A percentile compares a stretch with the other conserved stretches of the same genome.
These are phyloP conservation scores for Mythimna lalbum DNA, from an alignment of 2,888 invertebrate species.

Conservation along the genomic window DNA sequence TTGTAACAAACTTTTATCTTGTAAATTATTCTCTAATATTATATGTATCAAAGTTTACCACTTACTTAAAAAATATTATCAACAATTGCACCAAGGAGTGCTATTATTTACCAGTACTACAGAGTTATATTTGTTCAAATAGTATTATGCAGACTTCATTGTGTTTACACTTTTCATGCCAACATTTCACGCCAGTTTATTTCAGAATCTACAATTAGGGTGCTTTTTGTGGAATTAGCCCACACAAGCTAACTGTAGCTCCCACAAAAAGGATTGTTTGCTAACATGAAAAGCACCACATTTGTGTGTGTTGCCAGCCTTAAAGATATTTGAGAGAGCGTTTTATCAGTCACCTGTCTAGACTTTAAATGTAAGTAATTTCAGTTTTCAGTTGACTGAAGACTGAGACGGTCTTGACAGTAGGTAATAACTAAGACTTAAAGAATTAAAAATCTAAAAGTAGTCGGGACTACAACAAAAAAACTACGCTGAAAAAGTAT, in stretches of 20 bases:
- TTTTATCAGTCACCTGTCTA: conserved; percentile 18
- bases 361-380: conserved; percentile 9
- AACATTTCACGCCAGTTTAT: conserved; percentile 12
- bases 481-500: too few species aligned
- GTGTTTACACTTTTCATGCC: conserved; percentile 13
- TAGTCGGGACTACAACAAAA: too few species aligned
- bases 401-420: background rate
- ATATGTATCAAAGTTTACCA: background rate
- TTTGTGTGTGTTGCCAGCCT: background rate
- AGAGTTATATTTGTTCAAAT: background rate
- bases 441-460: too few species aligned
- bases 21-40: conserved; percentile 1
- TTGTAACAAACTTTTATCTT: conserved; percentile 17
- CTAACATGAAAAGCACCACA: conserved; percentile 8
- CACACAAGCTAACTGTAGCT: conserved; percentile 6
- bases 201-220: conserved; percentile 23
- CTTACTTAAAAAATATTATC: conserved; percentile 5
- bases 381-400: conserved; percentile 4
- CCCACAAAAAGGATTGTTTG: conserved; percentile 29
- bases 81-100: background rate
- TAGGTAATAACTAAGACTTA: background rate
- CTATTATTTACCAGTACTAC: background rate
- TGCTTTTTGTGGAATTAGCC: conserved; percentile 28
- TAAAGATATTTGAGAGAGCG: background rate
- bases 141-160: background rate